A percentile compares a stretch with the other conserved stretches of the same genome.
These are phyloP conservation scores for Teinopalpus imperialis DNA, from an alignment of 2,888 invertebrate species.

Conservation along the genomic window DNA sequence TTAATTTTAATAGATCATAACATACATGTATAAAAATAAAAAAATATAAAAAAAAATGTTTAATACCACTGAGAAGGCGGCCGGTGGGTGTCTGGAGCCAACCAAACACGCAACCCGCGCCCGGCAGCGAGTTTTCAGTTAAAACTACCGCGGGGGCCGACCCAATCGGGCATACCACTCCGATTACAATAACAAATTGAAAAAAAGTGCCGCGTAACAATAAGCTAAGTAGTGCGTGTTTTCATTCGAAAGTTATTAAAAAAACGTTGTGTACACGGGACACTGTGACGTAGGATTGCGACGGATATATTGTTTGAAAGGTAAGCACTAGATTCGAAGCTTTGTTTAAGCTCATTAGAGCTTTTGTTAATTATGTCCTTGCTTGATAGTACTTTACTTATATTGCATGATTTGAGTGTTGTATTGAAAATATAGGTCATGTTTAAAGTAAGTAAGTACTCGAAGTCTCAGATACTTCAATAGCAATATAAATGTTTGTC, in stretches of 20 bases:
- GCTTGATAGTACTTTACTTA: too few relatives aligned
- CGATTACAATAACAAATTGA: constrained; percentile 9
- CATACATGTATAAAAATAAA: too few relatives aligned
- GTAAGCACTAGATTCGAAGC: constrained; percentile 9
- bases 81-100: constrained; percentile 55
- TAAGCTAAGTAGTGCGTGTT: constrained; percentile 8
- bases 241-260: not conserved
- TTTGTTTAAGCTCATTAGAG: not conserved
- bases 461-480: too few relatives aligned
- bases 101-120: constrained; percentile 68
- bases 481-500: too few relatives aligned
- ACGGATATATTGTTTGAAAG: constrained; percentile 6
- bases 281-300: constrained; percentile 14
- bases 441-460: too few relatives aligned
- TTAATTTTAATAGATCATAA: too few relatives aligned
- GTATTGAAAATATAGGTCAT: too few relatives aligned
- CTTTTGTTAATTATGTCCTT: too few relatives aligned
- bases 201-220: constrained; percentile 13
- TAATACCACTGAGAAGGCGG: constrained; percentile 51
- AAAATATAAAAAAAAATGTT: constrained; percentile 58
- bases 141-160: constrained; percentile 59
- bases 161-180: constrained; percentile 49
- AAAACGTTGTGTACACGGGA: not conserved
- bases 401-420: too few relatives aligned
- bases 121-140: constrained; percentile 72